Percentiles rank a stretch among this genome's conserved stretches.
These are phyloP conservation scores for Shargacucullia verbasci DNA, from an alignment of 2,888 invertebrate genomes.

Conservation along the genomic window DNA sequence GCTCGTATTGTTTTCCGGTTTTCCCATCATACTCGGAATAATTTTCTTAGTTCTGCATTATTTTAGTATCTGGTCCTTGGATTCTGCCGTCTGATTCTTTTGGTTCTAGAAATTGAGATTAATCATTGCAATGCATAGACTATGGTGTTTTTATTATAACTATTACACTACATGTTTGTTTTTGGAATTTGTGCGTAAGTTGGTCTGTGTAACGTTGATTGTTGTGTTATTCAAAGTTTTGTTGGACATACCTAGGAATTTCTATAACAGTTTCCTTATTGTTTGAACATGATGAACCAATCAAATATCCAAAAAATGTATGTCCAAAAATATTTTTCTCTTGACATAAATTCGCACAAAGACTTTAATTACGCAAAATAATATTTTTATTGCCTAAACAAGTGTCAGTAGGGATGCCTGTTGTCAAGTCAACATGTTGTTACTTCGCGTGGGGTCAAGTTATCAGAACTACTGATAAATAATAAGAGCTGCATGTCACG, in stretches of 20 bases:
- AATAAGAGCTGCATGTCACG: slow-evolving; percentile 35
- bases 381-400: slow-evolving; percentile 35
- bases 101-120: background rate
- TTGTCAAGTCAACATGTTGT: slow-evolving; percentile 65
- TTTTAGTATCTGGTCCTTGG: background rate
- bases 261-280: slow-evolving; percentile 20
- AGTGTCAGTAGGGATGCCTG: slow-evolving; percentile 11
- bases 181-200: slow-evolving; percentile 16
- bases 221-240: slow-evolving; percentile 17
- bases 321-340: too few relatives aligned
- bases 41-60: background rate
- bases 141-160: background rate
- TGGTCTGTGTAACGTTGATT: background rate
- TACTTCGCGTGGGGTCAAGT: slow-evolving; percentile 62
- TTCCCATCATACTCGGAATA: background rate
- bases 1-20: background rate
- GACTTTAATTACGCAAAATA: slow-evolving; percentile 27
- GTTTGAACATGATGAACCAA: too few relatives aligned
- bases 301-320: too few relatives aligned
- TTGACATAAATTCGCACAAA: too few relatives aligned
- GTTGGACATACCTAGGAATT: slow-evolving; percentile 11
- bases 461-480: slow-evolving; percentile 38
- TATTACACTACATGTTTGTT: background rate
- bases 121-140: background rate
- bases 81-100: background rate